Evolutionary conservation across 1,140 invertebrate species (phyloP).

Genomic region (Notospermus geniculatus): DNA sequence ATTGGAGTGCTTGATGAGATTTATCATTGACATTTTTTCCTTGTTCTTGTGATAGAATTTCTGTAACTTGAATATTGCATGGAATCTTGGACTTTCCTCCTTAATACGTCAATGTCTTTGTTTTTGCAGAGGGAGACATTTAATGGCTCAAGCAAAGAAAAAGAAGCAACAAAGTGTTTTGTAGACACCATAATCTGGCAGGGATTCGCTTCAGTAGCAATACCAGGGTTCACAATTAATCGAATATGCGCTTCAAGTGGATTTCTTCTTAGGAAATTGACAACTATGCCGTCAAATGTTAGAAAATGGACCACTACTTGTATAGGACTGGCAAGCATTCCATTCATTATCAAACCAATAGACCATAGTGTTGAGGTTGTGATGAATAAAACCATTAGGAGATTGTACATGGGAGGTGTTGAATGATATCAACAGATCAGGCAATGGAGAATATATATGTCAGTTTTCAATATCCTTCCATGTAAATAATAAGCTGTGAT

Average conservation of each 20-base stretch:
- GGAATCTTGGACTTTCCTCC: too few relatives aligned
- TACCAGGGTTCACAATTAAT: conserved; percentile 92
- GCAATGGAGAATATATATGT: too few relatives aligned
- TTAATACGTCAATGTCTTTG: background rate
- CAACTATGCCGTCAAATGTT: conserved; percentile 54
- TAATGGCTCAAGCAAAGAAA: conserved; percentile 26
- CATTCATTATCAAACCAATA: conserved; percentile 90
- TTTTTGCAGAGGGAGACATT: conserved; percentile 36
- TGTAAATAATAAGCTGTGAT: too few relatives aligned
- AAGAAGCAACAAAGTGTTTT: conserved; percentile 58
- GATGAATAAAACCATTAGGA: conserved; percentile 71
- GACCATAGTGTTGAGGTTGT: conserved; percentile 74
- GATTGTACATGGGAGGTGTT: conserved; percentile 28
- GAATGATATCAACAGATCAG: too few relatives aligned
- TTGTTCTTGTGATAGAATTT: too few relatives aligned
- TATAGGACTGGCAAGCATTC: conserved; percentile 80
- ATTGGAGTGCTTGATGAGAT: too few relatives aligned
- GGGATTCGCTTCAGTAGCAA: conserved; percentile 83
- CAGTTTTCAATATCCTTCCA: too few relatives aligned
- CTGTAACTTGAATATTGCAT: too few relatives aligned
- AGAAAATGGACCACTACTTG: conserved; percentile 71
- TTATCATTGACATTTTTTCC: too few relatives aligned
- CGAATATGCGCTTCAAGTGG: conserved; percentile 70
- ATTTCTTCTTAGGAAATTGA: conserved; percentile 60
- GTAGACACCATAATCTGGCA: conserved; percentile 90